Percentiles rank a stretch among this genome's conserved stretches.
These are phyloP conservation scores for Olivierus martensii DNA, from an alignment of 1,140 invertebrate species.

Conservation along the genomic window DNA sequence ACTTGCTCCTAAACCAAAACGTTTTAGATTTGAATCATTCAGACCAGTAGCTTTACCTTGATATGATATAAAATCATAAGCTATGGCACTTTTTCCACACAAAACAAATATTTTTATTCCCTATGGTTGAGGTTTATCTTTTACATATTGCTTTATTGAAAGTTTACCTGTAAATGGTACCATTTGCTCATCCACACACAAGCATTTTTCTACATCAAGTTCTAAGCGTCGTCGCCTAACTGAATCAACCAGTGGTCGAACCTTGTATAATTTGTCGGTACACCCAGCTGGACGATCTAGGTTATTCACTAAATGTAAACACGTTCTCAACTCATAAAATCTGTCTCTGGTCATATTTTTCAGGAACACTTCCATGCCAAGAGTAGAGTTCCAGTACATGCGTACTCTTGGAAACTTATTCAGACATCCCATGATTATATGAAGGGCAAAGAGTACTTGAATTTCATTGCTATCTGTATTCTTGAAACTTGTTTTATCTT, in stretches of 20 bases:
- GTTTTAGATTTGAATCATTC: neutral
- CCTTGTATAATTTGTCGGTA: slow-evolving; percentile 24
- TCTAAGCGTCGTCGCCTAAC: slow-evolving; percentile 21
- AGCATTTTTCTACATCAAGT: slow-evolving; percentile 18
- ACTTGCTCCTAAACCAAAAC: slow-evolving; percentile 6
- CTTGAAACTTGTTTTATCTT: neutral
- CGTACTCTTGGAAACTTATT: neutral
- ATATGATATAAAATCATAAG: slow-evolving; percentile 22
- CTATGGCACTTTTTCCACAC: slow-evolving; percentile 19
- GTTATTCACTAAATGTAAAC: slow-evolving; percentile 23
- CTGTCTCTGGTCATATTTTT: slow-evolving; percentile 11
- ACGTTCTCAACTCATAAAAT: slow-evolving; percentile 20
- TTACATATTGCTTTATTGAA: slow-evolving; percentile 21
- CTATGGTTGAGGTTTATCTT: slow-evolving; percentile 21
- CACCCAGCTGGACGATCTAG: slow-evolving; percentile 5
- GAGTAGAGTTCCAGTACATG: neutral
- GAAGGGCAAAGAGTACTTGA: neutral
- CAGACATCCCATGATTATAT: neutral
- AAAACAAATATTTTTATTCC: slow-evolving; percentile 17
- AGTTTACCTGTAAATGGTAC: slow-evolving; percentile 22
- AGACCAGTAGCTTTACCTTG: slow-evolving; percentile 18
- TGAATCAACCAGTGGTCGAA: slow-evolving; percentile 22
- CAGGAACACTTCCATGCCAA: neutral
- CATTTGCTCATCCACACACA: slow-evolving; percentile 25
- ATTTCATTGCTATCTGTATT: neutral